These are phyloP conservation scores for Atherinomorus stipes DNA, from an alignment of 2,113 vertebrate species.

Conservation along the genomic window DNA sequence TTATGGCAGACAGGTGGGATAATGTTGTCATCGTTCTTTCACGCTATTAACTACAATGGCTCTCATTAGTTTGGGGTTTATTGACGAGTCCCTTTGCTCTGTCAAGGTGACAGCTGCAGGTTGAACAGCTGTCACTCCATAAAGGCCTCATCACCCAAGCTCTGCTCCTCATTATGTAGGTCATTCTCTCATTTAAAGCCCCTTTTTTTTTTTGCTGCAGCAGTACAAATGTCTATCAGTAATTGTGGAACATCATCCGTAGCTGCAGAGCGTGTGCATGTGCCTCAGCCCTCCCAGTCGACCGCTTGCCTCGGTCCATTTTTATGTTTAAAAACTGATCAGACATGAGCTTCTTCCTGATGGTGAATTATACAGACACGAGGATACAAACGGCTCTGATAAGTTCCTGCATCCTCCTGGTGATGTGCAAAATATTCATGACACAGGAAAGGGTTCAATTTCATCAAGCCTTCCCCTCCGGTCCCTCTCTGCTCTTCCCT, in stretches of 20 bases:
- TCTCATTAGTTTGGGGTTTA: constrained; percentile 71
- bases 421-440: constrained; percentile 68
- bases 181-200: constrained; percentile 60
- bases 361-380: constrained; percentile 33
- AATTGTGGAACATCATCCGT: constrained; percentile 45
- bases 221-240: constrained; percentile 32
- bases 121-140: constrained; percentile 79
- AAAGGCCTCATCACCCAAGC: constrained; percentile 72
- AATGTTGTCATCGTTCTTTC: constrained; percentile 52
- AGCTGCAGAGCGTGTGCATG: constrained; percentile 12
- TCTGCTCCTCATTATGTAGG: constrained; percentile 72
- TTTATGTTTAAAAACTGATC: constrained; percentile 53
- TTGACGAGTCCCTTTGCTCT: constrained; percentile 69
- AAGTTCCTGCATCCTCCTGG: constrained; percentile 41
- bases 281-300: constrained; percentile 8
- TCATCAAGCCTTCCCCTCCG: constrained; percentile 64
- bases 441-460: constrained; percentile 65
- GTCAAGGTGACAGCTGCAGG: constrained; percentile 76
- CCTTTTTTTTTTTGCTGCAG: constrained; percentile 30
- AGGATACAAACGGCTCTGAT: constrained; percentile 49
- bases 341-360: constrained; percentile 32
- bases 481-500: constrained; percentile 34
- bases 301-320: constrained; percentile 38
- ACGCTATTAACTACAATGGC: constrained; percentile 68
- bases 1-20: constrained; percentile 58